These are phyloP conservation scores for Lysiphlebus fabarum DNA, from an alignment of 1,140 invertebrate genomes.

Conservation along the genomic window DNA sequence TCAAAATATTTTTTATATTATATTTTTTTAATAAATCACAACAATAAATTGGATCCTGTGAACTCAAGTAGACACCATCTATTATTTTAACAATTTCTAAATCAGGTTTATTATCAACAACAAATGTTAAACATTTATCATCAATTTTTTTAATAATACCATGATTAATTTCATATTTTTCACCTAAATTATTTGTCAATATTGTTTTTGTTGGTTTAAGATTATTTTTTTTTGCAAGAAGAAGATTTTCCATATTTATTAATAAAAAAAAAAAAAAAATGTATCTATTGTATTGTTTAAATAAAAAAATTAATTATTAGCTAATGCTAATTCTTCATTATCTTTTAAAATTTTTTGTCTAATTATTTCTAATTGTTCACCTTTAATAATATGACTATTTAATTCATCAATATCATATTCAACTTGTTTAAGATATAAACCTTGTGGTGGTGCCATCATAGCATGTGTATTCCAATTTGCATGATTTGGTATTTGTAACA, in stretches of 20 bases:
- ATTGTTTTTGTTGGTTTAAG: conserved; percentile 63
- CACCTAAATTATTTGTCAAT: conserved; percentile 63
- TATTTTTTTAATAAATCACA: conserved; percentile 60
- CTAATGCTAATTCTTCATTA: conserved; percentile 3
- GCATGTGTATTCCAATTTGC: conserved; percentile 62
- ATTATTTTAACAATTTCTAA: conserved; percentile 65
- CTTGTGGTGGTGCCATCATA: conserved; percentile 58
- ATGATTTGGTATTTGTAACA: conserved; percentile 71
- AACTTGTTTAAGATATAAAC: conserved; percentile 67
- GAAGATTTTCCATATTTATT: conserved; percentile 32
- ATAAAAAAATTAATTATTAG: background rate
- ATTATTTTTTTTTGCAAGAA: conserved; percentile 44
- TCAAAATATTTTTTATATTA: conserved; percentile 71
- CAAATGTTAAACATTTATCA: conserved; percentile 64
- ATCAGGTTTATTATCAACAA: conserved; percentile 82
- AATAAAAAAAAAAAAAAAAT: no score
- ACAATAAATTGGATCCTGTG: conserved; percentile 75
- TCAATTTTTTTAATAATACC: conserved; percentile 39
- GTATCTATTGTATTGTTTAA: no score
- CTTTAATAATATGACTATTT: conserved; percentile 34
- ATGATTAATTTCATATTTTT: conserved; percentile 48
- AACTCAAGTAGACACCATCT: conserved; percentile 71
- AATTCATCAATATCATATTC: conserved; percentile 63
- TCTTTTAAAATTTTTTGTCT: conserved; percentile 1
- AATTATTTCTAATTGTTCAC: conserved; percentile 2